Conservation (phyloP, 2,113 vertebrate genomes). For the Lota lota region DNA sequence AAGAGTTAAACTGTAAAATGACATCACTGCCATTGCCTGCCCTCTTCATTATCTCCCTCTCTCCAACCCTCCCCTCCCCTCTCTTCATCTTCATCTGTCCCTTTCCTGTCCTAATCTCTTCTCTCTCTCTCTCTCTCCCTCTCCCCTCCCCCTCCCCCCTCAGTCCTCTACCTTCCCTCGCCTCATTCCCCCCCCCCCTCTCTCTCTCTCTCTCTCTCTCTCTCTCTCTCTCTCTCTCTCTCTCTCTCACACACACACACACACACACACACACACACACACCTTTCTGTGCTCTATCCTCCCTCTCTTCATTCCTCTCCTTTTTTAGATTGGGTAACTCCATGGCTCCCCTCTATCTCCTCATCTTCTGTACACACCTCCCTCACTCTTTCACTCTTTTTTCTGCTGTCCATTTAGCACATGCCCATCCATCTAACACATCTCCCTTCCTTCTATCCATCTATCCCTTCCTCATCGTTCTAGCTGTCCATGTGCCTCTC, state of each 20-base stretch:
- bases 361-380: not conserved
- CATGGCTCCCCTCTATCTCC: constrained; percentile 3
- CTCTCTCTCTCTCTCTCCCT: not conserved
- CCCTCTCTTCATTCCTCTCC: too few species aligned
- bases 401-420: not conserved
- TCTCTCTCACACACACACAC: too few species aligned
- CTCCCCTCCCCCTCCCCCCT: not conserved
- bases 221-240: too few species aligned
- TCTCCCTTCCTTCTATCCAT: constrained; percentile 3
- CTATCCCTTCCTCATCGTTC: constrained; percentile 14
- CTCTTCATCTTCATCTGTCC: not conserved
- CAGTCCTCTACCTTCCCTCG: not conserved
- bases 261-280: too few species aligned
- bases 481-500: constrained; percentile 1
- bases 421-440: too few species aligned
- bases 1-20: constrained; percentile 64
- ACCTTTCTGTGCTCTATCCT: too few species aligned
- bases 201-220: constrained; percentile 1
- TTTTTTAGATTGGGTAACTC: too few species aligned
- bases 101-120: not conserved
- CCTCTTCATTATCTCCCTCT: constrained; percentile 20
- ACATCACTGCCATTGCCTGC: constrained; percentile 45
- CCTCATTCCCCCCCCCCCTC: constrained; percentile 4
- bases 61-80: not conserved
- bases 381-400: too few species aligned